phyloP scores from a whole-genome alignment of 2,113 vertebrate species.

The Campylorhamphus procurvoides region DNA sequence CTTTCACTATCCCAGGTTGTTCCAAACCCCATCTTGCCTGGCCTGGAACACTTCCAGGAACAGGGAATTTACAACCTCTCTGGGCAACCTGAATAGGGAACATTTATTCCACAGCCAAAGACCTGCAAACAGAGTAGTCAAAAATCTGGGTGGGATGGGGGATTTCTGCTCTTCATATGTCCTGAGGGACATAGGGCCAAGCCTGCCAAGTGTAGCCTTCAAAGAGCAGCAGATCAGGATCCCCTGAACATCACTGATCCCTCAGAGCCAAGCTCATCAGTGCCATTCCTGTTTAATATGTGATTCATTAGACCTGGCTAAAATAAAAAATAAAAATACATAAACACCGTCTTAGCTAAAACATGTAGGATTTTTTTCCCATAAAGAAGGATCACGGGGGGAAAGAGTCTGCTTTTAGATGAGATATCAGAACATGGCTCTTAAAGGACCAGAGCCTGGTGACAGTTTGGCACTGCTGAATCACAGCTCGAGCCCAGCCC shows the following conservation, averaged over 20 bases:
- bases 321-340: not conserved
- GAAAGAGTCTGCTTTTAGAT: not conserved
- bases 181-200: not conserved
- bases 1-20: not conserved
- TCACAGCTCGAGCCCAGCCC: not conserved
- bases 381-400: not conserved
- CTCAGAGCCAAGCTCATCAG: not conserved
- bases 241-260: not conserved
- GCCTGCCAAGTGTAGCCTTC: not conserved
- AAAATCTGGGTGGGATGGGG: not conserved
- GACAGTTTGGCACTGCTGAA: conserved; percentile 29
- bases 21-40: not conserved
- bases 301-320: not conserved
- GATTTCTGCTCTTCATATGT: not conserved
- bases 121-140: not conserved
- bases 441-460: not conserved
- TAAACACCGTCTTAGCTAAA: not conserved
- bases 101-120: not conserved
- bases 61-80: not conserved
- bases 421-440: not conserved
- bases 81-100: not conserved
- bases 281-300: not conserved
- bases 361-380: not conserved
- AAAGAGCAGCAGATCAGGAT: not conserved
- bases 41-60: not conserved